Percentiles rank a stretch among this genome's conserved stretches.
Conservation (phyloP, 2,113 vertebrate genomes). For the Campylomormyrus numenius region DNA sequence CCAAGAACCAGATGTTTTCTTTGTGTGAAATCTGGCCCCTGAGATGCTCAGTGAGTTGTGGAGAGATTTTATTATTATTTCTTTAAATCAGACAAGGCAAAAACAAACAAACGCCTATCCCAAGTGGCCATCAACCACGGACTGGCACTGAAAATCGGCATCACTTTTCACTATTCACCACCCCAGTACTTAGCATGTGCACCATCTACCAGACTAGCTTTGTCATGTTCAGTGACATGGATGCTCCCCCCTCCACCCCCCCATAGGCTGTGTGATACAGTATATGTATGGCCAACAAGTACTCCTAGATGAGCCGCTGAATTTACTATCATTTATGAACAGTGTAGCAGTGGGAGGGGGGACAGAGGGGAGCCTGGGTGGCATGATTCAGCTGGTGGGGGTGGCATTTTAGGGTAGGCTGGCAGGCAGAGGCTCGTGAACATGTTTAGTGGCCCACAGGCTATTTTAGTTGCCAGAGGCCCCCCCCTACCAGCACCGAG, state of each 20-base stretch:
- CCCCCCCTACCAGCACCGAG: no score
- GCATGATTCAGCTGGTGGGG: not conserved
- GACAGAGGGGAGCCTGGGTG: not conserved
- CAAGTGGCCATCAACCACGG: not conserved
- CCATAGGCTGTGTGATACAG: not conserved
- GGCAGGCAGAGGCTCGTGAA: not conserved
- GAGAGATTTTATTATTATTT: not conserved
- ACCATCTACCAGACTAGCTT: not conserved
- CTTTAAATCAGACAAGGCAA: not conserved
- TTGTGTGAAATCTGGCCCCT: not conserved
- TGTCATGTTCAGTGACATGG: not conserved
- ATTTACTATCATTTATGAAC: no score
- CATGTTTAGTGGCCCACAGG: not conserved
- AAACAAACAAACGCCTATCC: not conserved
- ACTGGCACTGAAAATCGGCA: not conserved
- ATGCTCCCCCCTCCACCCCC: not conserved
- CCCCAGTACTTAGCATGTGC: not conserved
- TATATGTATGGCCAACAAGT: not conserved
- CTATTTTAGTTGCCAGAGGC: not conserved
- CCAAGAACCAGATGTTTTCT: not conserved
- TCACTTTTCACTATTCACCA: not conserved
- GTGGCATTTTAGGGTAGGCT: not conserved
- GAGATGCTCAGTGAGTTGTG: not conserved
- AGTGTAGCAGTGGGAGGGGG: not conserved
- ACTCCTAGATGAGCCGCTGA: no score